A percentile compares a stretch with the other conserved stretches of the same genome.
phyloP scores from a whole-genome alignment of 1,140 invertebrate species.

The Euborellia annulipes region DNA sequence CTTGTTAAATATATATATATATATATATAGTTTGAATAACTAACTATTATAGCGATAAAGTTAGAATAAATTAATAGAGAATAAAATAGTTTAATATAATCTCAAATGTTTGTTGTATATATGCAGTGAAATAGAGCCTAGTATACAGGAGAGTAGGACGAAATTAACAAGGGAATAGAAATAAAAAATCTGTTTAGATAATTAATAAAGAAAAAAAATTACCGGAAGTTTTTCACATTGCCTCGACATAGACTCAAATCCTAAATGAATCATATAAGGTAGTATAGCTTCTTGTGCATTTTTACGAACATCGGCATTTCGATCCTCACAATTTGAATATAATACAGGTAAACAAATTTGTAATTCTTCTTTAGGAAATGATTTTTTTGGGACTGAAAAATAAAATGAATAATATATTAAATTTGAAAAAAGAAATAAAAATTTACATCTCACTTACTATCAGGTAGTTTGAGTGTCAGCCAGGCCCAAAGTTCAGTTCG shows the following conservation, averaged over 20 bases:
- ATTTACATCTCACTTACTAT: constrained; percentile 30
- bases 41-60: no score
- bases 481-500: constrained; percentile 68
- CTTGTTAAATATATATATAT: no score
- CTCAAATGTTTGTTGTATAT: not conserved
- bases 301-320: constrained; percentile 79
- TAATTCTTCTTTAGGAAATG: constrained; percentile 67
- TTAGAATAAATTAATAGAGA: no score
- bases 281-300: constrained; percentile 76
- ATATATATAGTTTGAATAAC: no score
- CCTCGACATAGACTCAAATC: constrained; percentile 65
- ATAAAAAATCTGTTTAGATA: not conserved
- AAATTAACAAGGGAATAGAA: not conserved
- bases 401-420: constrained; percentile 9
- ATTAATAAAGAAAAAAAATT: constrained; percentile 7
- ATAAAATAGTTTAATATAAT: not conserved
- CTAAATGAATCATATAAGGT: constrained; percentile 85
- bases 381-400: constrained; percentile 41
- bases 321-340: constrained; percentile 76
- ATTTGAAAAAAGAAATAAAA: not conserved
- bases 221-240: constrained; percentile 71
- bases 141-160: no score
- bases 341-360: constrained; percentile 57
- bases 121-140: constrained; percentile 10
- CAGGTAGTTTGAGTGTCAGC: constrained; percentile 64